These are phyloP conservation scores for Drosophila mojavensis DNA, from an alignment of 1,140 invertebrate species.

Conservation along the genomic window DNA sequence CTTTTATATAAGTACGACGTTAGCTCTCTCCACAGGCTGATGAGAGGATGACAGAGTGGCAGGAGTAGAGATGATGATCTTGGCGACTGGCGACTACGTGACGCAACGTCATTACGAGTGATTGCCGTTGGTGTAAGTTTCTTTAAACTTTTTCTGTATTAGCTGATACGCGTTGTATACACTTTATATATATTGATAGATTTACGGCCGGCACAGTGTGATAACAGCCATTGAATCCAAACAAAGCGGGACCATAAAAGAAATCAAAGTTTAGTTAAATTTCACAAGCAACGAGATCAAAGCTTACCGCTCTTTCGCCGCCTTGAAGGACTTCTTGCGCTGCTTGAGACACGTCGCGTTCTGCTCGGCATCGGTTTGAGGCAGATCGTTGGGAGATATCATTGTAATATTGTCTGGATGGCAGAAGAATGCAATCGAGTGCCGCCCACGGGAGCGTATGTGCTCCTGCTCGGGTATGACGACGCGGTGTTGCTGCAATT, in stretches of 20 bases:
- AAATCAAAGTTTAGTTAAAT: slow-evolving; percentile 38
- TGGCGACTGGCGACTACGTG: slow-evolving; percentile 4
- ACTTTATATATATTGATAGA: slow-evolving; percentile 64
- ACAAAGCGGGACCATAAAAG: slow-evolving; percentile 22
- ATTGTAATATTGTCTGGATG: slow-evolving; percentile 88
- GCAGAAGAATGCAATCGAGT: slow-evolving; percentile 91
- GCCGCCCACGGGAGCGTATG: slow-evolving; percentile 86
- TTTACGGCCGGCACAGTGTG: slow-evolving; percentile 25
- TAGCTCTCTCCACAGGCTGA: slow-evolving; percentile 42
- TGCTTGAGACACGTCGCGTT: slow-evolving; percentile 84
- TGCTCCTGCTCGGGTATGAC: slow-evolving; percentile 88
- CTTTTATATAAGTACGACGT: slow-evolving; percentile 20
- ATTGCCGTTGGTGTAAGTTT: slow-evolving; percentile 87
- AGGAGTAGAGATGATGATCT: background rate
- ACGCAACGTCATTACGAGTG: slow-evolving; percentile 57
- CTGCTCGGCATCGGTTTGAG: slow-evolving; percentile 79
- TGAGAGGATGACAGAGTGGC: slow-evolving; percentile 26
- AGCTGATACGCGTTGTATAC: slow-evolving; percentile 89
- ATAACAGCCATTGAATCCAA: slow-evolving; percentile 28
- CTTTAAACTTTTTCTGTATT: slow-evolving; percentile 88
- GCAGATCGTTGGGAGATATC: slow-evolving; percentile 85
- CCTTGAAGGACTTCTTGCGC: slow-evolving; percentile 84
- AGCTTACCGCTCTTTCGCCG: slow-evolving; percentile 80
- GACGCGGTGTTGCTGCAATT: slow-evolving; percentile 89
- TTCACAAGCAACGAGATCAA: background rate